A percentile compares a stretch with the other conserved stretches of the same genome.
Conservation (phyloP, 1,140 invertebrate genomes). For the Zophobas morio region DNA sequence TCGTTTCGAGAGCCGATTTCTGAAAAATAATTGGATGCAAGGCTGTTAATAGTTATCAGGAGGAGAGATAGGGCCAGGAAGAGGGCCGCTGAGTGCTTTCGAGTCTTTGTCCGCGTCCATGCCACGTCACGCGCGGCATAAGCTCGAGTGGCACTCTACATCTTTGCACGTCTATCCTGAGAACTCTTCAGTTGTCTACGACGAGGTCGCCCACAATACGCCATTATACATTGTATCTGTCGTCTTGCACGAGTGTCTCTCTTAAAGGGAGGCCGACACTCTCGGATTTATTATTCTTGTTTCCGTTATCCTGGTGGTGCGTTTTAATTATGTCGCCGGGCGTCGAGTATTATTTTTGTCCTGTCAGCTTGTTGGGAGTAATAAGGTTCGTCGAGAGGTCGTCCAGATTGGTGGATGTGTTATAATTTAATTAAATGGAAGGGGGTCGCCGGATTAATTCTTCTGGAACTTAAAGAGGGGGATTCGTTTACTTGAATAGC, state of each 20-base stretch:
- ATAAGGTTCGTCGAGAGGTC: not conserved
- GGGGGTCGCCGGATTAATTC: conserved; percentile 16
- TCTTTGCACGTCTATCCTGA: conserved; percentile 58
- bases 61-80: conserved; percentile 19
- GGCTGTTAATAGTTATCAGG: conserved; percentile 24
- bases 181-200: conserved; percentile 55
- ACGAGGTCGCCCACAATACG: conserved; percentile 55
- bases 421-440: conserved; percentile 39
- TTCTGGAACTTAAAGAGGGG: not conserved
- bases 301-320: conserved; percentile 7
- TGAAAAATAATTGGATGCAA: conserved; percentile 32
- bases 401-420: conserved; percentile 21
- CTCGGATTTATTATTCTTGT: conserved; percentile 40
- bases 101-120: conserved; percentile 57
- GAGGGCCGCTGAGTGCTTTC: conserved; percentile 47
- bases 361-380: conserved; percentile 26
- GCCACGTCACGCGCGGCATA: conserved; percentile 58
- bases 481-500: conserved; percentile 19
- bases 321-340: conserved; percentile 43
- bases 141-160: conserved; percentile 51
- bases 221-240: conserved; percentile 54
- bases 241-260: conserved; percentile 35
- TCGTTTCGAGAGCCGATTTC: conserved; percentile 1
- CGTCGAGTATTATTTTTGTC: conserved; percentile 40
- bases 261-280: conserved; percentile 19